A percentile compares a stretch with the other conserved stretches of the same genome.
Evolutionary conservation across 2,888 invertebrate species (phyloP).

Genomic region (Euplexia lucipara): DNA sequence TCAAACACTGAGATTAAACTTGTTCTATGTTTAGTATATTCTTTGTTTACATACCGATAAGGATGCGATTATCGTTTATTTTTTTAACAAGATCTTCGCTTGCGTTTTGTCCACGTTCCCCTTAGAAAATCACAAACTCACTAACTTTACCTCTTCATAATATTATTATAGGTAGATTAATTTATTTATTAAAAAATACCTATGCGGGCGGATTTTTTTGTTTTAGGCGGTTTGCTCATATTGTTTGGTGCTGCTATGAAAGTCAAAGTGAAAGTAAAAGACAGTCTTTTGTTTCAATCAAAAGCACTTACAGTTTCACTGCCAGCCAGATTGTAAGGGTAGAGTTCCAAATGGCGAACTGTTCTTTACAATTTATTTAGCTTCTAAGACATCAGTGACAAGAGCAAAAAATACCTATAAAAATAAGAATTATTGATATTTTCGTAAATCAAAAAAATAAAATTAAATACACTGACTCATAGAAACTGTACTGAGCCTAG

Average conservation of each 20-base stretch:
- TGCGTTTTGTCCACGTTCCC: too few relatives aligned
- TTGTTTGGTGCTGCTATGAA: too few relatives aligned
- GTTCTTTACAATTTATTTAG: not conserved
- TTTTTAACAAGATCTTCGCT: too few relatives aligned
- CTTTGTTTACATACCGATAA: constrained; percentile 16
- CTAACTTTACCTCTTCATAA: too few relatives aligned
- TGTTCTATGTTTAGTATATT: constrained; percentile 26
- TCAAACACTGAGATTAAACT: constrained; percentile 33
- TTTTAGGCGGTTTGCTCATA: too few relatives aligned
- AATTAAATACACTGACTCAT: constrained; percentile 5
- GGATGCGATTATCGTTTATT: not conserved
- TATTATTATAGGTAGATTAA: too few relatives aligned
- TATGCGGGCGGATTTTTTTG: too few relatives aligned
- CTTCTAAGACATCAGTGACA: not conserved
- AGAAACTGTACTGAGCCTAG: constrained; percentile 10
- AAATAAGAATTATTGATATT: not conserved
- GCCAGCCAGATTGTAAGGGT: constrained; percentile 6
- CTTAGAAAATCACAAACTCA: too few relatives aligned
- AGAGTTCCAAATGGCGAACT: constrained; percentile 6
- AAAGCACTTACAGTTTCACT: too few relatives aligned
- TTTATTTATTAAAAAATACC: too few relatives aligned
- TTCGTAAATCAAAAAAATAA: constrained; percentile 3
- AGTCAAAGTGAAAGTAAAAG: too few relatives aligned
- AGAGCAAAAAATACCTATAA: not conserved
- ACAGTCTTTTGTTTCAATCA: too few relatives aligned